Base-by-base conservation (phyloP, 2,113 vertebrate species). In the Corvus hawaiiensis region DNA sequence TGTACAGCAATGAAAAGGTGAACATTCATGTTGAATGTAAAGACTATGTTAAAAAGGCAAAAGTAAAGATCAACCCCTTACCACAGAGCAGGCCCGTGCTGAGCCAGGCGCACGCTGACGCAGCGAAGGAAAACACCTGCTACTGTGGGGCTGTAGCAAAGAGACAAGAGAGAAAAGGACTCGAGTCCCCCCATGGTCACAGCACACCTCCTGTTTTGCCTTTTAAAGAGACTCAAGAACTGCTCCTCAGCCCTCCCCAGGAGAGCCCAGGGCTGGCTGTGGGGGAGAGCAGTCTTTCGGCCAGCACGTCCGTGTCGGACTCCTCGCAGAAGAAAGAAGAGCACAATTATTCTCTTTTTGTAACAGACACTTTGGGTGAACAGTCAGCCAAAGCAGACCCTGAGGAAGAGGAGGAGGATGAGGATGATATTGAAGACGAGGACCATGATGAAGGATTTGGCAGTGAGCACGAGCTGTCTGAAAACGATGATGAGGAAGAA, bases 391-490 rank as follows among this genome's bases (percentile, higher is more conserved):
- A 97, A 32, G 98, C 98, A 69, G 98, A 98, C 1, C 98, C 98
- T 7, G 98, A 98, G 2, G 98, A 98, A 6, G 98, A 98, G 14
- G 98, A 97, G 12, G 98, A 98, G 14, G 99, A 99, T 3, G 99
- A 98, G 49, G 97, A 99, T 2, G 99, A 99, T 28, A 88, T 98
- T 30, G 99, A 99, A 16, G 99, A 99, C 10, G 99, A 99, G 97
- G 99, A 99, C 97, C 99, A 99, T 0, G 99, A 99, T 67, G 99
- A 99, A 96, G 99, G 99, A 16, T 99, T 99, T 21, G 99, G 99
- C 89, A 99, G 99, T 11, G 99, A 99, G 96, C 99, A 99, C 0
- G 99, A 99, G 95, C 98, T 99, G 18, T 99, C 99, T 75, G 99
- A 99, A 89, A 99, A 99, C 1, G 99, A 98, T 3, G 99, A 99